A percentile compares a stretch with the other conserved stretches of the same genome.
phyloP scores from a whole-genome alignment of 2,113 vertebrate genomes.

The Mandrillus leucophaeus region DNA sequence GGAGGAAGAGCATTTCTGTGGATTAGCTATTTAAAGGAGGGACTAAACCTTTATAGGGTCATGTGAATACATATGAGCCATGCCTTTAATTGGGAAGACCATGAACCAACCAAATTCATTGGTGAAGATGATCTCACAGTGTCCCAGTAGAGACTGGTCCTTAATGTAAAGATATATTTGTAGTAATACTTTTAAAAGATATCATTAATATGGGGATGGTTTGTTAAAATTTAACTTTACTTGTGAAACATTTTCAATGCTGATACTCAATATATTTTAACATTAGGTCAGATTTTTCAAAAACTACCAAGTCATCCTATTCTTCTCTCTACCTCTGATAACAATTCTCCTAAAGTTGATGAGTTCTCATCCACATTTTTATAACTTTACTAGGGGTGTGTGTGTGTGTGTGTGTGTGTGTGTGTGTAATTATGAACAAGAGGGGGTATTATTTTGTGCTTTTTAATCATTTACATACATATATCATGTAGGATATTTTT shows the following conservation, averaged over 20 bases:
- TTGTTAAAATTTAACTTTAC: background rate
- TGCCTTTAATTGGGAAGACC: background rate
- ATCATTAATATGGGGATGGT: background rate
- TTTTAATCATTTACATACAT: background rate
- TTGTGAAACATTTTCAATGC: background rate
- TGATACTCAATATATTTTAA: background rate
- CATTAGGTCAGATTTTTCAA: background rate
- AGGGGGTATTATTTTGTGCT: background rate
- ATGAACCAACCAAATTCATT: background rate
- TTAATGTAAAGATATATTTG: background rate
- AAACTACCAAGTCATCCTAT: background rate
- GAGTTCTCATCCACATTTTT: background rate
- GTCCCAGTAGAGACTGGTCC: background rate
- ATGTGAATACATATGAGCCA: background rate
- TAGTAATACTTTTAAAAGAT: background rate
- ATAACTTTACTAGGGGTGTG: background rate
- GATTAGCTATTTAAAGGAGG: background rate
- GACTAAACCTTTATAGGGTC: background rate
- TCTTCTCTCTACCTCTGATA: background rate
- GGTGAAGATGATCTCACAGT: background rate
- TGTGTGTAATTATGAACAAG: background rate
- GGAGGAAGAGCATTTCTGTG: background rate
- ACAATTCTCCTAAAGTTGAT: background rate
- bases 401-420: background rate
- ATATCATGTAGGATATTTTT: background rate